These are phyloP conservation scores for Polyploca ridens DNA, from an alignment of 2,888 invertebrate species.

Conservation along the genomic window DNA sequence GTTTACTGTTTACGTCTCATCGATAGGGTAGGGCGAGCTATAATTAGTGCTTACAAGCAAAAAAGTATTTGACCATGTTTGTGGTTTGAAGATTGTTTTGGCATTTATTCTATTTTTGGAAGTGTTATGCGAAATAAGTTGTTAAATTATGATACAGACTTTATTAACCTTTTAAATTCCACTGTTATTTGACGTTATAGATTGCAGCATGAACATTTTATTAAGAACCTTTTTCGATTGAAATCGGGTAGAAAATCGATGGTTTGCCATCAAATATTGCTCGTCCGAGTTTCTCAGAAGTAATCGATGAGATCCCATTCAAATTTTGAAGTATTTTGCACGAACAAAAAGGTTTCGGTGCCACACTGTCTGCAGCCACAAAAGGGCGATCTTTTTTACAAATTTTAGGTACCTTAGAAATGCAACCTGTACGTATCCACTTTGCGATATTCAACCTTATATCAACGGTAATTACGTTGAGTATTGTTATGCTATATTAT, in stretches of 20 bases:
- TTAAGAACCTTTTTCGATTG: no score
- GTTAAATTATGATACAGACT: no score
- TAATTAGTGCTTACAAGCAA: no score
- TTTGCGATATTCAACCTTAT: constrained; percentile 54
- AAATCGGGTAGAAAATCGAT: not conserved
- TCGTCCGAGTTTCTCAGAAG: constrained; percentile 67
- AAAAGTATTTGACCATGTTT: no score
- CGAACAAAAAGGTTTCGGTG: constrained; percentile 76
- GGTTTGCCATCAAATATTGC: constrained; percentile 28
- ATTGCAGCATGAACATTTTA: no score
- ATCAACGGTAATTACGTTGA: constrained; percentile 28
- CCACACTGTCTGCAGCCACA: constrained; percentile 81
- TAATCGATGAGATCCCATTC: constrained; percentile 59
- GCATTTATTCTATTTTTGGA: no score
- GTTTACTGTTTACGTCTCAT: no score
- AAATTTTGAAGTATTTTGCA: constrained; percentile 62
- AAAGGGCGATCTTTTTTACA: constrained; percentile 70
- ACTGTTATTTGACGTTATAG: no score
- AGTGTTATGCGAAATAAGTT: no score
- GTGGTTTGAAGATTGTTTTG: no score
- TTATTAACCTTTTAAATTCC: no score
- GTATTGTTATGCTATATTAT: constrained; percentile 40
- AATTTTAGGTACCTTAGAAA: constrained; percentile 73
- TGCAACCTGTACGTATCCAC: constrained; percentile 52
- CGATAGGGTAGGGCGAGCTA: no score